Base-by-base conservation (phyloP, 2,888 invertebrate genomes). In the Timandra comae region DNA sequence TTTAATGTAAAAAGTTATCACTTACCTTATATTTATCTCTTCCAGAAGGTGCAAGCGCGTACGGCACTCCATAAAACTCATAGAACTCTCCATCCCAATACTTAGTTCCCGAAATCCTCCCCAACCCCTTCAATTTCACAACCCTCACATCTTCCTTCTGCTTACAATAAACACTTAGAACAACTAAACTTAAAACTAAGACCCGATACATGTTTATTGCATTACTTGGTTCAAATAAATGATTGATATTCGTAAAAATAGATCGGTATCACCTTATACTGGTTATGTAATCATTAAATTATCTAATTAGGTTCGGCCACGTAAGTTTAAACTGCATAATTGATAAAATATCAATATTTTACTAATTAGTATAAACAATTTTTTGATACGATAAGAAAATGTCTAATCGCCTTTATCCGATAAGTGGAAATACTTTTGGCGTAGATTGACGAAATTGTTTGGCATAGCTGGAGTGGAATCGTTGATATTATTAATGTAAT, bases 1-100 rank as follows among this genome's bases (percentile, higher is more conserved):
- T n/a, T n/a, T n/a, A n/a, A n/a, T n/a, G n/a, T n/a, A n/a, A n/a
- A n/a, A n/a, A n/a, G n/a, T n/a, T n/a, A 23, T 10, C 3, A 40
- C 43, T 46, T 21, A 85, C 84, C 75, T 84, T 75, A 56, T 56
- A 85, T 13, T 52, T 56, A 31, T 85, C 75, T 12, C 63, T 43
- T 5, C 82, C 84, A 11, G 51, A 71, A 0, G 84, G 84, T 0
- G 48, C 68, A 1, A 51, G 66, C 0, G 84, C 84, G 36, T 79
- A 85, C 0, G 82, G 82, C 0, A 85, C 47, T 2, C 81, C 79
- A 30, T 60, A 80, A 32, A 80, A 85, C 33, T 81, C 79, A 46
- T 67, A 77, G 31, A 63, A 79, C 27, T 82, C 80, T 0, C 80
- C 84, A 55, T 76, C 63, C 84, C 82, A 84, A 32, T 65, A 78